Evolutionary conservation across 2,797 vertebrate genomes (phyloP), one percentile per base, ranked within the genome.

Genomic region (Orestias chungarensis): DNA sequence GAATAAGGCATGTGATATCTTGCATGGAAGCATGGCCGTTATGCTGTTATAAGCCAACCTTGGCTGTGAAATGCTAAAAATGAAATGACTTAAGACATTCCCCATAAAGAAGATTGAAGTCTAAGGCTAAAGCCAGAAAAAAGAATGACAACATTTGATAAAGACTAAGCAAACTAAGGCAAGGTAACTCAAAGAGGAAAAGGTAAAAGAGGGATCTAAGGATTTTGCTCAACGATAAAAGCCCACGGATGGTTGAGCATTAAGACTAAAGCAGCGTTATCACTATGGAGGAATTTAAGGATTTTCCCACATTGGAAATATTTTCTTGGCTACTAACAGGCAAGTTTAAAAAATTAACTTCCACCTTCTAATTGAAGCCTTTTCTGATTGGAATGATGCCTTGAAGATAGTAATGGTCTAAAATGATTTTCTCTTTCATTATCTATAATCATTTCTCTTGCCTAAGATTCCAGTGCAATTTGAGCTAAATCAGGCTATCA

Each of bases 21-120:
- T 73, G 44, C 79, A 72, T 65, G 44, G 42, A 76, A 70, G 82
- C 52, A 46, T 44, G 46, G 70, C 70, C 74, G 82, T 82, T 83
- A 76, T 23, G 50, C 59, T 73, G 84, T 88, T 75, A 40, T 66
- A 44, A 85, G 82, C 76, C 71, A 79, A 85, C 88, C 91, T 84
- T 88, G 87, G 82, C 87, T 90, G 73, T 87, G 89, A 91, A 93
- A 92, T 90, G 90, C 87, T 93, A 95, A 94, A 93, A 93, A 91
- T 90, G 89, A 91, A 91, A 89, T 91, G 86, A 88, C 90, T 95
- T 93, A 93, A 91, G 89, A 90, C 89, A 89, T 89, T 84, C 70
- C 83, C 81, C 82, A n/a, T 78, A 82, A 90, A 93, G 89, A 83
- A 92, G 91, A 95, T 94, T 93, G 93, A 83, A 86, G 87, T 86